phyloP scores from a whole-genome alignment of 2,797 vertebrate genomes.

The Lutjanus argentimaculatus region DNA sequence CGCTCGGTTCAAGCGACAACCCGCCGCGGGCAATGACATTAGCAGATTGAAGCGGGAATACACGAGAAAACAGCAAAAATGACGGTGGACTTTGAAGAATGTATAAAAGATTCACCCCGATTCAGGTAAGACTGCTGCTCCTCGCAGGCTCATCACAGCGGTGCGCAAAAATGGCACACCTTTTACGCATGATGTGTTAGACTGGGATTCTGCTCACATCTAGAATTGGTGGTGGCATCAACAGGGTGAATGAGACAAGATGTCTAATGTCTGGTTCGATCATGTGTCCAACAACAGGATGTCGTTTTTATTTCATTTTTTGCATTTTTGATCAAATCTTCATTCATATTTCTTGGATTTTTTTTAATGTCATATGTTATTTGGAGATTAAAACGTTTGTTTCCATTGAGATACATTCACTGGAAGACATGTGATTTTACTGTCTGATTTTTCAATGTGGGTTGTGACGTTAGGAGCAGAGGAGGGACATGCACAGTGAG shows the following conservation, averaged over 20 bases:
- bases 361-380: neutral
- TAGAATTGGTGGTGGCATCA: slow-evolving; percentile 38
- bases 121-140: slow-evolving; percentile 90
- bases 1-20: slow-evolving; percentile 55
- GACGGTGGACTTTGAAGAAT: slow-evolving; percentile 99
- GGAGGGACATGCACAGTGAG: slow-evolving; percentile 51
- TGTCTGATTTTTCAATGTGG: slow-evolving; percentile 29
- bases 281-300: slow-evolving; percentile 46
- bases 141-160: slow-evolving; percentile 47
- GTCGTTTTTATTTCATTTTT: slow-evolving; percentile 10
- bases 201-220: neutral
- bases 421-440: slow-evolving; percentile 6
- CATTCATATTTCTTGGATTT: neutral
- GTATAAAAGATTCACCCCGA: slow-evolving; percentile 96
- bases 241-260: slow-evolving; percentile 38
- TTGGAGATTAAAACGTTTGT: neutral
- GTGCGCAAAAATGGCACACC: slow-evolving; percentile 78
- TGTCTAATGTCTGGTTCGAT: slow-evolving; percentile 31
- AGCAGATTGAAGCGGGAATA: slow-evolving; percentile 76
- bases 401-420: neutral
- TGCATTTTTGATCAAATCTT: neutral
- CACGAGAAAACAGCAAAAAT: slow-evolving; percentile 83
- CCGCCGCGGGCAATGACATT: slow-evolving; percentile 81
- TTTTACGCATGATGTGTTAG: slow-evolving; percentile 64
- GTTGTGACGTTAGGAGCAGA: slow-evolving; percentile 46